phyloP scores from a whole-genome alignment of 2,888 invertebrate genomes.

The Lissonota sp. region DNA sequence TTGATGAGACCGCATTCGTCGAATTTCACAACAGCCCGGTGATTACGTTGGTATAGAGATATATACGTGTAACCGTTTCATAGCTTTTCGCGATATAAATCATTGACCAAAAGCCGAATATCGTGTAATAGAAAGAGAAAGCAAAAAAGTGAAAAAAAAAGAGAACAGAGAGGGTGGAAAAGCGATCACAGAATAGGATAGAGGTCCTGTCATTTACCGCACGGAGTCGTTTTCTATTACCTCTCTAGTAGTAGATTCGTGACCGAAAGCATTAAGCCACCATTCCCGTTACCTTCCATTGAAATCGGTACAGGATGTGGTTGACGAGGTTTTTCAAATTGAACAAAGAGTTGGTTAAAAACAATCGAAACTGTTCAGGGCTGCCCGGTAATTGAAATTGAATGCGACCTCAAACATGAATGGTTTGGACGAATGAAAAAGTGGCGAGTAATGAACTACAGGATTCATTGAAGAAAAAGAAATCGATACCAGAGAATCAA shows the following conservation, averaged over 20 bases:
- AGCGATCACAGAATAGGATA: neutral
- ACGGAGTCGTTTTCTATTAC: constrained; percentile 16
- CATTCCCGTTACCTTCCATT: neutral
- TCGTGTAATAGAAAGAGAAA: neutral
- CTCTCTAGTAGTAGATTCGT: neutral
- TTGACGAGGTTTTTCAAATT: constrained; percentile 1
- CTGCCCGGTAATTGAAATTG: neutral
- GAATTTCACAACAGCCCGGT: constrained; percentile 55
- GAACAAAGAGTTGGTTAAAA: constrained; percentile 14
- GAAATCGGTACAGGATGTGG: constrained; percentile 9
- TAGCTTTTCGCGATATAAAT: constrained; percentile 44
- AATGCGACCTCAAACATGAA: neutral
- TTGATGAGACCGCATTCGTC: constrained; percentile 57
- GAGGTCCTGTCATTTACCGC: neutral
- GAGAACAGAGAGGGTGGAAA: neutral
- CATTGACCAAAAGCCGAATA: constrained; percentile 30
- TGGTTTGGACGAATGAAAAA: too few species aligned
- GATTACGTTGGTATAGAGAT: constrained; percentile 38
- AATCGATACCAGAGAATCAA: too few species aligned
- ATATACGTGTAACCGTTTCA: constrained; percentile 24
- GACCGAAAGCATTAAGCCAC: constrained; percentile 9
- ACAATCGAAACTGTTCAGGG: neutral
- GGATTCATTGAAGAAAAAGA: too few species aligned
- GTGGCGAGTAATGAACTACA: too few species aligned
- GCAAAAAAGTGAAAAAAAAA: neutral